Conservation (phyloP, 2,113 vertebrate species). For the Phoxinus phoxinus region DNA sequence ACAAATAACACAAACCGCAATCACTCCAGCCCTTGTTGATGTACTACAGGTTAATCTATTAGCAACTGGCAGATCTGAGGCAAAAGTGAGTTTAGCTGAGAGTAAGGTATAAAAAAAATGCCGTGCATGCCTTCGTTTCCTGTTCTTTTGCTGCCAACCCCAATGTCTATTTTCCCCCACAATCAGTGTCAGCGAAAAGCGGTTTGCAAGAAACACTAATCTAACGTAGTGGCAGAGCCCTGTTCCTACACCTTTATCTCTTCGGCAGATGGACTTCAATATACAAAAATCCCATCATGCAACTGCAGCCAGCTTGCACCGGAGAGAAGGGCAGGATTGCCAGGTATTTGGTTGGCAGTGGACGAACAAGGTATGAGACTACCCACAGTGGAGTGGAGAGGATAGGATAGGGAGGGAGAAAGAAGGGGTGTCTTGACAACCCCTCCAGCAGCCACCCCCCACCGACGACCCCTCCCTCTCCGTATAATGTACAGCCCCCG, state of each 20-base stretch:
- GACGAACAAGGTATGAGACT: conserved; percentile 81
- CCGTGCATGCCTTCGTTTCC: conserved; percentile 54
- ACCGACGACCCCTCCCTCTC: conserved; percentile 58
- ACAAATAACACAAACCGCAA: conserved; percentile 50
- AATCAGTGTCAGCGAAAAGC: conserved; percentile 80
- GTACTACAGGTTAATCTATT: conserved; percentile 58
- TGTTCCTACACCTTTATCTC: conserved; percentile 90
- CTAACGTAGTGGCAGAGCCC: conserved; percentile 85
- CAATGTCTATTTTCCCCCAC: conserved; percentile 79
- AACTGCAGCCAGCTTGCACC: conserved; percentile 92
- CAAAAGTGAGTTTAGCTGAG: conserved; percentile 70
- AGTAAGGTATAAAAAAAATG: conserved; percentile 59
- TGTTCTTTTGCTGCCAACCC: conserved; percentile 66
- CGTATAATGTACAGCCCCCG: conserved; percentile 67
- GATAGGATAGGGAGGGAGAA: conserved; percentile 70
- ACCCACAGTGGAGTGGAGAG: conserved; percentile 78
- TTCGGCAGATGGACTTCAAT: conserved; percentile 92
- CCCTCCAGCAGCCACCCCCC: conserved; percentile 50
- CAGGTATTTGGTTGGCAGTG: conserved; percentile 91
- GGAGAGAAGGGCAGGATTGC: conserved; percentile 88
- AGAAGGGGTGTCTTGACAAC: conserved; percentile 69
- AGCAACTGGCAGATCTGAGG: conserved; percentile 57
- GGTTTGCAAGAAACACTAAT: conserved; percentile 82
- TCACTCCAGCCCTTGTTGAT: conserved; percentile 39
- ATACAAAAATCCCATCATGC: conserved; percentile 85